Percentiles rank a stretch among this genome's conserved stretches.
phyloP scores from a whole-genome alignment of 1,140 invertebrate species.

The Papilio glaucus region DNA sequence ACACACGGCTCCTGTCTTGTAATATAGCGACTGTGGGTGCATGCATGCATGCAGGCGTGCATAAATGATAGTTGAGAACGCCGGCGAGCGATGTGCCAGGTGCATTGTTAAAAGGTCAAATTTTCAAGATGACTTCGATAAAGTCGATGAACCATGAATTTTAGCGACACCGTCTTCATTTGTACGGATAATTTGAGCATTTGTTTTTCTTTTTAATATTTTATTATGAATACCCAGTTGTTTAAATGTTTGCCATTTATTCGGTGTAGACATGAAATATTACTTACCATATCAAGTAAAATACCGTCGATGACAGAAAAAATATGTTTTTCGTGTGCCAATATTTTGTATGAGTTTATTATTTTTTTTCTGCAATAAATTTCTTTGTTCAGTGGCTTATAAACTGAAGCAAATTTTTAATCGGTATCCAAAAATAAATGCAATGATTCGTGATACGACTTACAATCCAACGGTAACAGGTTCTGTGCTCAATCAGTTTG shows the following conservation, averaged over 20 bases:
- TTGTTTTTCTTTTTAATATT: not conserved
- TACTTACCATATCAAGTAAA: not conserved
- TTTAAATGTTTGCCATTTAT: conserved; percentile 3
- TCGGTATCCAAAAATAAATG: not conserved
- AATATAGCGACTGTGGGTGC: conserved; percentile 23
- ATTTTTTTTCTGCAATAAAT: conserved; percentile 1
- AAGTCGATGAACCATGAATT: conserved; percentile 17
- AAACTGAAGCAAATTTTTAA: not conserved
- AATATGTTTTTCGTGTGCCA: conserved; percentile 2
- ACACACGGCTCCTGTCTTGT: conserved; percentile 16
- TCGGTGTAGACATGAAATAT: not conserved
- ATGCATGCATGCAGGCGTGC: conserved; percentile 47
- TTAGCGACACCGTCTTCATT: not conserved
- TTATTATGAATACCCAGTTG: not conserved
- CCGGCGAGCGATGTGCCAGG: conserved; percentile 38
- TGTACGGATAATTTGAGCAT: not conserved
- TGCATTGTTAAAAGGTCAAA: conserved; percentile 31
- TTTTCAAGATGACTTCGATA: conserved; percentile 28
- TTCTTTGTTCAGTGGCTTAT: not conserved
- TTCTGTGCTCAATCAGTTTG: no score
- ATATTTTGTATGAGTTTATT: not conserved
- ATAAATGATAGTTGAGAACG: conserved; percentile 44
- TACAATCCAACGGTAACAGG: no score
- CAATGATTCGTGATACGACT: no score
- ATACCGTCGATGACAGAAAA: not conserved